Base-by-base conservation (phyloP, 2,797 vertebrate genomes). In the Geotrypetes seraphini region DNA sequence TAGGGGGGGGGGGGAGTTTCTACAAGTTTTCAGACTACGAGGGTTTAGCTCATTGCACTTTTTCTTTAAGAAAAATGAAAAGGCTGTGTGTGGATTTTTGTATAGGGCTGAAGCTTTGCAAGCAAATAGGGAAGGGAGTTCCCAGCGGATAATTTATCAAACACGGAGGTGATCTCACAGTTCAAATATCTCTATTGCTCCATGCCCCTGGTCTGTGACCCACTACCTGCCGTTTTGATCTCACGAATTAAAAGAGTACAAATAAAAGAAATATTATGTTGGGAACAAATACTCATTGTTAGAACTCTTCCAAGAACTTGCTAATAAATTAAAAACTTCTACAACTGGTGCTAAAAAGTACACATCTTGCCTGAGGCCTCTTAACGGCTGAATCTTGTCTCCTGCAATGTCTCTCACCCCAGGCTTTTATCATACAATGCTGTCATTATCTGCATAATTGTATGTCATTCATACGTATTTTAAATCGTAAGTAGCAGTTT, bases 311-410 rank as follows among this genome's bases (percentile, higher is more conserved):
- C 32, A 51, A 55, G 46, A 31, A 25, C 44, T 27, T 4, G 0
- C 43, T 58, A 53, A 60, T 58, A 51, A 66, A 63, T 63, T 51
- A 38, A 16, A 53, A 43, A 27, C 1, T 1, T 38, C 43, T 63
- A 34, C 43, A 43, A 42, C 29, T 16, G 49, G 11, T 6, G 24
- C 28, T 49, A 51, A 28, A 36, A 50, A 51, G 51, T 36, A 58
- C 54, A 22, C 36, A 7, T 33, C 15, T 42, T 41, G 43, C 63
- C 63, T 14, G 43, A 19, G 60, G 63, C 34, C 0, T 4, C 53
- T 28, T 39, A 36, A 63, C 43, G 60, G 63, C 36, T 57, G 44
- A 56, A 53, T 60, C 51, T 58, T 50, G 51, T 49, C 49, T 32
- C 41, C 40, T 41, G 66, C 60, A 60, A 63, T 56, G 25, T 43